These are phyloP conservation scores for Cephalopterus ornatus DNA, from an alignment of 2,113 vertebrate genomes.

Conservation along the genomic window DNA sequence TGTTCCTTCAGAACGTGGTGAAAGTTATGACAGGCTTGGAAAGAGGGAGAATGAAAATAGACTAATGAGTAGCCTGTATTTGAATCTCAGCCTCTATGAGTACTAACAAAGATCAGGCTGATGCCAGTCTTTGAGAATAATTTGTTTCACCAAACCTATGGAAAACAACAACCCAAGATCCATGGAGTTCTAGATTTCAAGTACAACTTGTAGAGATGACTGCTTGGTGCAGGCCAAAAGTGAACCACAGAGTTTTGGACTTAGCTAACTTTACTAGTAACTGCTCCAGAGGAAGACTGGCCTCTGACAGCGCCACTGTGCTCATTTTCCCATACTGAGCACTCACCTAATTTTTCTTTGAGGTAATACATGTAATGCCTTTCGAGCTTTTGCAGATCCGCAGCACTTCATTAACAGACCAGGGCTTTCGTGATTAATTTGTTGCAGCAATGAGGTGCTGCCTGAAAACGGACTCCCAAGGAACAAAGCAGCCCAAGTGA, in stretches of 20 bases:
- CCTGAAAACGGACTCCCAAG: conserved; percentile 46
- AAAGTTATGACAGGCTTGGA: background rate
- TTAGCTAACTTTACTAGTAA: background rate
- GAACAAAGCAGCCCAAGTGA: background rate
- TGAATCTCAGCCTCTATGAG: background rate
- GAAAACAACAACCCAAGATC: background rate
- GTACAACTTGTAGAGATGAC: background rate
- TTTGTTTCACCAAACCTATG: background rate
- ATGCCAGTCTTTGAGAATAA: background rate
- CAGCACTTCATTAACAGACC: conserved; percentile 60
- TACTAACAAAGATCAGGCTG: background rate
- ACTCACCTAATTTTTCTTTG: conserved; percentile 54
- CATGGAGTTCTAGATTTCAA: background rate
- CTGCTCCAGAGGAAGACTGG: background rate
- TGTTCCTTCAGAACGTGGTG: background rate
- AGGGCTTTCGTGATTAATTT: conserved; percentile 46
- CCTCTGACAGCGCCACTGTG: background rate
- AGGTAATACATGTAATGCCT: conserved; percentile 25
- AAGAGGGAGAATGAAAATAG: background rate
- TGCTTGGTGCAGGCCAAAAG: background rate
- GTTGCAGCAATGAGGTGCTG: conserved; percentile 46
- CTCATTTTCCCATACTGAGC: conserved; percentile 19
- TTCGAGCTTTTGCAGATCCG: conserved; percentile 19
- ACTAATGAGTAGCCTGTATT: background rate
- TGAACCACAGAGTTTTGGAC: background rate